Evolutionary conservation across 2,113 vertebrate genomes (phyloP).

Genomic region (Edolisoma coerulescens): DNA sequence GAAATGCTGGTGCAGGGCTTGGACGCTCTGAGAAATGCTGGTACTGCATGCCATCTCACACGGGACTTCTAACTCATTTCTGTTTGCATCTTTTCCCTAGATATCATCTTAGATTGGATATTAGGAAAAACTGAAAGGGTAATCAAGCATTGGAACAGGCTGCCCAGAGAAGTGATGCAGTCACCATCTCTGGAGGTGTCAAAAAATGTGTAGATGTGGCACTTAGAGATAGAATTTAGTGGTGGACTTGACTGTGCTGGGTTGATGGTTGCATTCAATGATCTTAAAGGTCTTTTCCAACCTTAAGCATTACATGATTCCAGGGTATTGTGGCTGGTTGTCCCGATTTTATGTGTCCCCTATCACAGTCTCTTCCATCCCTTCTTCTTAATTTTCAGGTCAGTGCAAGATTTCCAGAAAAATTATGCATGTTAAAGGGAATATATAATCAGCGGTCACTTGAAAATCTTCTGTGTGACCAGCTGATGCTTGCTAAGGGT

Average conservation of each 20-base stretch:
- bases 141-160: not conserved
- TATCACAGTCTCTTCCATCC: not conserved
- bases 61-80: not conserved
- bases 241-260: not conserved
- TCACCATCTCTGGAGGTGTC: not conserved
- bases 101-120: not conserved
- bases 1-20: not conserved
- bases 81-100: not conserved
- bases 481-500: not conserved
- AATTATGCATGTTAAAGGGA: not conserved
- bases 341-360: accelerated
- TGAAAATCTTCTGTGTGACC: not conserved
- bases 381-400: not conserved
- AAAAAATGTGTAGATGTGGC: not conserved
- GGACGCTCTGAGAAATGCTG: not conserved
- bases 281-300: not conserved
- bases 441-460: not conserved
- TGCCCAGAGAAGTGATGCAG: not conserved
- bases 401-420: not conserved
- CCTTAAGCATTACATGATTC: not conserved
- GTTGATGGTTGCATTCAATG: not conserved
- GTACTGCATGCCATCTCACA: not conserved
- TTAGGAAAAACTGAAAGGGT: not conserved
- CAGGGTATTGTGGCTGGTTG: not conserved
- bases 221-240: not conserved